Evolutionary conservation across 1,140 invertebrate species (phyloP), one percentile per base, ranked within the genome.

Genomic region (Spodoptera frugiperda): DNA sequence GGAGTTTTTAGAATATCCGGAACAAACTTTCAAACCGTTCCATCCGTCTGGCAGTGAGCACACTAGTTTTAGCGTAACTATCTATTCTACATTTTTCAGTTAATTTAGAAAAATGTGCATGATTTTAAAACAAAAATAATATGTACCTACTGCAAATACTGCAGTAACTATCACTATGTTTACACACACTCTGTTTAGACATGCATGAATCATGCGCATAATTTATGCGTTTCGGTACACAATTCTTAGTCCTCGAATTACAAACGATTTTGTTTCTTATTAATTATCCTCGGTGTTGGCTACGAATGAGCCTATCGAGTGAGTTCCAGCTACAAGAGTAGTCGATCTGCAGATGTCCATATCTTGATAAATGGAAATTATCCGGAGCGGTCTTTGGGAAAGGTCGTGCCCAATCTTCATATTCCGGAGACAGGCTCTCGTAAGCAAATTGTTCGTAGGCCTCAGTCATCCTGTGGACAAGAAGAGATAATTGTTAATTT

Each of bases 321-420:
- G 95, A 96, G 84, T 96, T 96, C 96, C 96, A 97, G 86, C 96
- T 97, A 83, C 95, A 96, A 1, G 96, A 96, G 84, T 97, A 97
- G 89, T 97, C 96, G 75, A 97, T 97, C 89, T 96, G 96, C 14
- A 97, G 91, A 82, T 97, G 96, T 25, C 96, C 96, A 77, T 97
- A 96, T 25, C 95, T 95, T 49, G 95, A 97, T 10, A 96, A 88
- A 39, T 95, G 95, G 83, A 96, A 95, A 86, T 95, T 95, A 48
- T 94, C 89, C 4, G 95, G 95, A 12, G 90, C 92, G 33, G 93
- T 86, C 80, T 94, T 94, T n/a, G 90, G 88, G 67, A 91, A 84
- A 10, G 93, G 89, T 15, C 92, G 84, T 0, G 91, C 90, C 92
- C 91, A 94, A 67, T 93, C 91, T 78, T 94, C 91, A 67, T 93